phyloP scores from a whole-genome alignment of 2,797 vertebrate genomes.

The Karalla daura region DNA sequence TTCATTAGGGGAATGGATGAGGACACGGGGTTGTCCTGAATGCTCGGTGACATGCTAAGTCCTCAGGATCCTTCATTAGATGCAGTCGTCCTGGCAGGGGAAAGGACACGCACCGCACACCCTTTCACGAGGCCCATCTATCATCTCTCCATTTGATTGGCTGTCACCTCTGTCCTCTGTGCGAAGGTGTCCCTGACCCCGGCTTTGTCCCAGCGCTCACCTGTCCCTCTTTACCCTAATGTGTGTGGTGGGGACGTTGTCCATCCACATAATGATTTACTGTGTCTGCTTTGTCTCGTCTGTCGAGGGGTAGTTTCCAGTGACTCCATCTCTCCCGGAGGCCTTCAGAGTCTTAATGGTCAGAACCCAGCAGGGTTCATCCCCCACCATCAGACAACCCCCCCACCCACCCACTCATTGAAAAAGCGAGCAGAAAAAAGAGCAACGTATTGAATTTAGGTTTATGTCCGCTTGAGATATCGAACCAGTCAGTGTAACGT shows the following conservation, averaged over 20 bases:
- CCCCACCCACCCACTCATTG: neutral
- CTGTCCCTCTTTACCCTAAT: slow-evolving; percentile 12
- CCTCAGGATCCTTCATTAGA: slow-evolving; percentile 38
- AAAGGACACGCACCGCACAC: slow-evolving; percentile 45
- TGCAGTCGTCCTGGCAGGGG: neutral
- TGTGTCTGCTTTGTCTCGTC: slow-evolving; percentile 35
- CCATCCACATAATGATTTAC: slow-evolving; percentile 38
- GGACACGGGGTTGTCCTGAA: slow-evolving; percentile 7
- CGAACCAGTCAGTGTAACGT: slow-evolving; percentile 38
- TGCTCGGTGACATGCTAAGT: slow-evolving; percentile 22
- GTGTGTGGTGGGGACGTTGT: neutral
- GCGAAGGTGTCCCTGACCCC: slow-evolving; percentile 53
- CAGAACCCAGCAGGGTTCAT: slow-evolving; percentile 16
- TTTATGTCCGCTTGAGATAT: slow-evolving; percentile 22
- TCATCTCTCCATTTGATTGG: slow-evolving; percentile 61
- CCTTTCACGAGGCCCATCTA: slow-evolving; percentile 42
- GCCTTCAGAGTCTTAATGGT: slow-evolving; percentile 1
- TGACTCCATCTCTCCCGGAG: slow-evolving; percentile 33
- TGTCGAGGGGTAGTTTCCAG: slow-evolving; percentile 23
- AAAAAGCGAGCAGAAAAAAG: slow-evolving; percentile 7
- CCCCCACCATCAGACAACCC: neutral
- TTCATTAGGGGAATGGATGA: slow-evolving; percentile 37
- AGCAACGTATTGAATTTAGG: slow-evolving; percentile 1
- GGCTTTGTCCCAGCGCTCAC: slow-evolving; percentile 34
- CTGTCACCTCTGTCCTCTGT: slow-evolving; percentile 50